Base-by-base conservation (phyloP, 2,113 vertebrate genomes). In the Dicaeum eximium region DNA sequence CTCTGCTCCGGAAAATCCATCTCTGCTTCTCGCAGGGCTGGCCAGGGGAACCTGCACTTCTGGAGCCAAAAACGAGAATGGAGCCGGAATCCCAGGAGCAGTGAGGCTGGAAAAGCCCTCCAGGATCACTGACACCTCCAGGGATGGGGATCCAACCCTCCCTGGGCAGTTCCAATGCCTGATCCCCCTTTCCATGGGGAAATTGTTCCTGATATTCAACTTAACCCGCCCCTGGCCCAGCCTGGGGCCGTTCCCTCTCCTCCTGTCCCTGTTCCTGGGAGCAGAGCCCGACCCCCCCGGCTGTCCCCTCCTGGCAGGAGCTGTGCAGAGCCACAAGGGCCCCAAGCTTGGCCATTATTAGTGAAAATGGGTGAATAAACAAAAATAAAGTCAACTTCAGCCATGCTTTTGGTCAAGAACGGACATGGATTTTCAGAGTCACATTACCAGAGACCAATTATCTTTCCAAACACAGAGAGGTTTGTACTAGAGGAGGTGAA, bases 71-170 rank as follows among this genome's bases (percentile, higher is more conserved):
- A 18, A 10, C 4, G 30, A 17, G 38, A 48, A 11, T 2, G 21
- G 35, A 72, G 57, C 15, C n/a, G 30, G 23, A 35, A 27, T 7
- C 12, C 14, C 40, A 9, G 28, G 8, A 15, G 20, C 28, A 4
- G 1, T 0, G 47, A 35, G 47, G 40, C 0, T 40, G 70, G 53
- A 10, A 54, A 50, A 60, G 1, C 13, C 7, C n/a, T 33, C 7
- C 44, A 19, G 24, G 33, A 6, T 10, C 33, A 13, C 0, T 0
- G 1, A 35, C 56, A 61, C 31, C 35, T 10, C 27, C 72, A 78
- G 64, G 58, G 54, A 11, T 30, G 84, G 40, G 27, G 2, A n/a
- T 31, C 3, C 73, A 53, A 28, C 0, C 15, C 23, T 28, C 47
- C 64, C 64, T 33, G 72, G 45, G 33, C 71, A 60, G 13, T 45